Evolutionary conservation across 2,797 vertebrate species (phyloP).

Genomic region (Margarornis squamiger): DNA sequence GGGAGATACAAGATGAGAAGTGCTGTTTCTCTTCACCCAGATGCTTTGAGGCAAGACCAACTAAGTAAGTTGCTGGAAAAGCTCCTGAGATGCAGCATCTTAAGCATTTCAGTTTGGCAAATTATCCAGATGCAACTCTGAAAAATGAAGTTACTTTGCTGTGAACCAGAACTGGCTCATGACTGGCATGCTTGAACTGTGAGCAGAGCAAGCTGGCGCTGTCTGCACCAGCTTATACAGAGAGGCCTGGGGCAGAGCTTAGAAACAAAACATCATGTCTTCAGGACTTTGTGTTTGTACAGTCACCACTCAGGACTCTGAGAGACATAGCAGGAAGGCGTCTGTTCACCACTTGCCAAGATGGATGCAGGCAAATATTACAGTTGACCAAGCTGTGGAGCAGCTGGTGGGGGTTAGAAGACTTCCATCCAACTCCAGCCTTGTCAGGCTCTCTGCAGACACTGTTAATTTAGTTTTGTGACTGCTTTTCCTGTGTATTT

Average conservation of each 20-base stretch:
- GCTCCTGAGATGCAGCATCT: not conserved
- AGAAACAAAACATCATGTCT: not conserved
- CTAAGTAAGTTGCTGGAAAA: not conserved
- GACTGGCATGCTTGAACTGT: not conserved
- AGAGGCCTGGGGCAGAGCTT: not conserved
- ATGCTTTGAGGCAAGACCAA: not conserved
- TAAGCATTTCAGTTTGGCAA: not conserved
- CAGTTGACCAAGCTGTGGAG: not conserved
- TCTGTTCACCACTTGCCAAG: not conserved
- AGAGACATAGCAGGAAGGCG: not conserved
- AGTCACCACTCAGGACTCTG: not conserved
- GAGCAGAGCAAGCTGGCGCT: not conserved
- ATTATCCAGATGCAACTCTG: not conserved
- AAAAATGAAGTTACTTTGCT: not conserved
- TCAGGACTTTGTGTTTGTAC: not conserved
- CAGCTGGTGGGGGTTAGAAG: not conserved
- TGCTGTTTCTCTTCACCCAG: not conserved
- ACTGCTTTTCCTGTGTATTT: not conserved
- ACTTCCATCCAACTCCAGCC: not conserved
- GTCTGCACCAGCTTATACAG: not conserved
- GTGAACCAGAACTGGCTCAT: not conserved
- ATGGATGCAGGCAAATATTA: not conserved
- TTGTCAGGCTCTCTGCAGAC: not conserved
- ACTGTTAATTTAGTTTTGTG: not conserved
- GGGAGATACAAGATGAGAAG: not conserved